Conservation (phyloP, 2,888 invertebrate genomes). For the Graphium colonna region DNA sequence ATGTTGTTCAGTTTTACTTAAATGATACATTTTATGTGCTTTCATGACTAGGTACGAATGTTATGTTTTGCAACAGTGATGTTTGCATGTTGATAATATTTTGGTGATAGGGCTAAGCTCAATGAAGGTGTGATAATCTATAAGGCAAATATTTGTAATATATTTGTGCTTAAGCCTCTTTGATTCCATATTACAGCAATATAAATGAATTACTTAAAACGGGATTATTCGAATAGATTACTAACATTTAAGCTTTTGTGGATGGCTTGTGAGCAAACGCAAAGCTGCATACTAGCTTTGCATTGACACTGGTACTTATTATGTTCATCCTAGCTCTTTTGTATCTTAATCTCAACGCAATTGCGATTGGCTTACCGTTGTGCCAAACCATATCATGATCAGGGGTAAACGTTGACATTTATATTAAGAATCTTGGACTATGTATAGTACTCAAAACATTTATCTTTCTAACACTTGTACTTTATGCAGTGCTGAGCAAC, state of each 20-base stretch:
- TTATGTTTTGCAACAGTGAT: slow-evolving; percentile 2
- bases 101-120: slow-evolving; percentile 15
- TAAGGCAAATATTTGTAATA: slow-evolving; percentile 4
- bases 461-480: slow-evolving; percentile 34
- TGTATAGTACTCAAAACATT: slow-evolving; percentile 27
- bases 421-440: slow-evolving; percentile 34
- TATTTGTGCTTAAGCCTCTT: not conserved
- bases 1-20: not conserved
- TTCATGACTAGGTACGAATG: not conserved
- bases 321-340: slow-evolving; percentile 20
- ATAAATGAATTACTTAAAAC: not conserved
- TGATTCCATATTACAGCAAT: not conserved
- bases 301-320: slow-evolving; percentile 19
- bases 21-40: not conserved
- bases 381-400: slow-evolving; percentile 70
- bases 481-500: slow-evolving; percentile 41
- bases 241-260: not conserved
- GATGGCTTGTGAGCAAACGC: not conserved
- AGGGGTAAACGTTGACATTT: slow-evolving; percentile 59
- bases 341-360: slow-evolving; percentile 7
- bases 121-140: slow-evolving; percentile 17
- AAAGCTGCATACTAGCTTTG: slow-evolving; percentile 2
- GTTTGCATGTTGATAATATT: slow-evolving; percentile 3
- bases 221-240: not conserved
- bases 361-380: slow-evolving; percentile 33